phyloP scores from a whole-genome alignment of 2,888 invertebrate genomes.

The Sepiola atlantica region DNA sequence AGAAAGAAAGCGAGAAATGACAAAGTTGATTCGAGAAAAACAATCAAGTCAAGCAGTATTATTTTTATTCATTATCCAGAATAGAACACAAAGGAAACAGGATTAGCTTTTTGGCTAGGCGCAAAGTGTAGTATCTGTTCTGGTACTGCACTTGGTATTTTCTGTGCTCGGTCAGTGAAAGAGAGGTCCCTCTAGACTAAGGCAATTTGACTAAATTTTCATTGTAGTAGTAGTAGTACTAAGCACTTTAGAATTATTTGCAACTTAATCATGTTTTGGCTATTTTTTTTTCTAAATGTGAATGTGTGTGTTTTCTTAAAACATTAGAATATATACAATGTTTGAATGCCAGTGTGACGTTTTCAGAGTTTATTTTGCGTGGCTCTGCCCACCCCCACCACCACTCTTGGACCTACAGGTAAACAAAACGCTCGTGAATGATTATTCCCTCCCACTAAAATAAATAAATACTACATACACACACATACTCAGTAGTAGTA shows the following conservation, averaged over 20 bases:
- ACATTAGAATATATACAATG: not conserved
- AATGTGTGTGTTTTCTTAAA: not conserved
- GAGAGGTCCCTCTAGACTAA: no score
- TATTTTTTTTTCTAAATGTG: not conserved
- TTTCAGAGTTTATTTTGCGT: not conserved
- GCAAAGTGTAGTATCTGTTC: no score
- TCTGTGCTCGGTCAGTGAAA: no score
- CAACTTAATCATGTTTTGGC: not conserved
- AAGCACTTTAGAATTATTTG: not conserved
- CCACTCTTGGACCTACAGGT: no score
- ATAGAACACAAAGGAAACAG: not conserved
- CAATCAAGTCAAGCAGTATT: not conserved
- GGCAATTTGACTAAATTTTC: not conserved
- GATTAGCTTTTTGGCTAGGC: no score
- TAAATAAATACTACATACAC: not conserved
- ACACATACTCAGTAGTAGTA: not conserved
- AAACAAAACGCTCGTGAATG: not conserved
- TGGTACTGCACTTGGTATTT: no score
- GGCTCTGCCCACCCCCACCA: not conserved
- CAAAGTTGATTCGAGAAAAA: not conserved
- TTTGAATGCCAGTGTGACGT: not conserved
- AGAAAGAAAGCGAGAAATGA: not conserved
- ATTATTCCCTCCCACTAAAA: not conserved
- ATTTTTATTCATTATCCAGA: not conserved
- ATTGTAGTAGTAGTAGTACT: conserved; percentile 11